A percentile compares a stretch with the other conserved stretches of the same genome.
phyloP scores from a whole-genome alignment of 2,888 invertebrate genomes.

The Deilephila elpenor region DNA sequence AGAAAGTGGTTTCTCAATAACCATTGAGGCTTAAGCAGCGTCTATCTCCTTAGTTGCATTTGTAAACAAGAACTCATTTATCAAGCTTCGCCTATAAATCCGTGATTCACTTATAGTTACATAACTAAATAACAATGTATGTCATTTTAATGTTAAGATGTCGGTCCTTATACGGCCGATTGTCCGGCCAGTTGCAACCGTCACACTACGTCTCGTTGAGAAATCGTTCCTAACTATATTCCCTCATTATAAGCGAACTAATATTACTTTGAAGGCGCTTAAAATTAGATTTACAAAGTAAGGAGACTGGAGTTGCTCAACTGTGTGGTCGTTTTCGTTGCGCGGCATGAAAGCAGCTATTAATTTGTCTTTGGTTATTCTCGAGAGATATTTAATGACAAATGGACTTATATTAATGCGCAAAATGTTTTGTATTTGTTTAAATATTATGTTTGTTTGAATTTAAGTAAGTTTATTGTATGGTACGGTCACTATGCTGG shows the following conservation, averaged over 20 bases:
- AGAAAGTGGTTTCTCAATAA: no score
- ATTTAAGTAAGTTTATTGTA: background rate
- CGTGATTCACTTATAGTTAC: background rate
- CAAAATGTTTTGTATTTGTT: background rate
- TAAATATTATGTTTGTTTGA: background rate
- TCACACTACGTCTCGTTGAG: conserved; percentile 53
- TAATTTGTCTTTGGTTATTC: conserved; percentile 27
- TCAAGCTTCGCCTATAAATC: background rate
- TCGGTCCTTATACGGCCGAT: conserved; percentile 35
- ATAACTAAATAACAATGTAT: conserved; percentile 1
- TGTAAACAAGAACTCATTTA: background rate
- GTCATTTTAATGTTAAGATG: background rate
- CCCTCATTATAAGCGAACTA: conserved; percentile 47
- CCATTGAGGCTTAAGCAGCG: background rate
- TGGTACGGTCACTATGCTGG: background rate
- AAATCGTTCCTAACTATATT: conserved; percentile 45
- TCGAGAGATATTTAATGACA: conserved; percentile 1
- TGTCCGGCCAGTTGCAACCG: conserved; percentile 32
- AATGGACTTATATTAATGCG: conserved; percentile 5
- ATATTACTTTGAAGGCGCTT: conserved; percentile 43
- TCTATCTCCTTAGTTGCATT: background rate
- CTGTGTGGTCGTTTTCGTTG: conserved; percentile 20
- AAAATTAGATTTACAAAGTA: conserved; percentile 39
- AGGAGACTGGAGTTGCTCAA: conserved; percentile 7
- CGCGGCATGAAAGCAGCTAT: conserved; percentile 3